Evolutionary conservation across 2,888 invertebrate species (phyloP), one percentile per base, ranked within the genome.

Genomic region (Nemapogon koenigi): DNA sequence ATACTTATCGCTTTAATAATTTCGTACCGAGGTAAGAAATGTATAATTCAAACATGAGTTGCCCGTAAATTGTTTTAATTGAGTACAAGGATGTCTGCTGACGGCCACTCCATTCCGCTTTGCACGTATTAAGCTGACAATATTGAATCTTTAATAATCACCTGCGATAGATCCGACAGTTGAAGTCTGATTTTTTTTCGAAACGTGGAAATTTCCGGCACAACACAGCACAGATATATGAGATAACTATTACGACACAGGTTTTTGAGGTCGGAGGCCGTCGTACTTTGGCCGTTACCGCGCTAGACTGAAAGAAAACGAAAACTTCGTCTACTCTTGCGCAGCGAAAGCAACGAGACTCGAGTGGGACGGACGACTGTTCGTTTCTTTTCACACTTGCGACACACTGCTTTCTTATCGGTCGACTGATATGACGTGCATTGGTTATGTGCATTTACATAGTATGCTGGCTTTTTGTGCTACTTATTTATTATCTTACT

Each of bases 61-160:
- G 60, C 56, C 49, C 62, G 66, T 68, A 33, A 70, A 73, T 60
- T 61, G 65, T 63, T 68, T 63, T 65, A 65, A 75, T 71, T 67
- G 71, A 59, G 75, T 69, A 62, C 75, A 75, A 75, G 75, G 75
- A 72, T 72, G 59, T 60, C 60, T 49, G 55, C 54, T 52, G 53
- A 43, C 46, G 56, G 56, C 52, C 55, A 18, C 25, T 16, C 26
- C 35, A n/a, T 35, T 35, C 31, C 31, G 31, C 31, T 31, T 31
- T n/a, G 17, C 16, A 16, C 31, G 16, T 31, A 16, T 10, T 17
- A 16, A 16, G 8, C 16, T 16, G 16, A 17, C 31, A 52, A 42
- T 40, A 49, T 42, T 49, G 27, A 40, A 51, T 52, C 49, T 48
- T 52, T 54, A 44, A 49, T 57, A 61, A 58, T 65, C 57, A 65